These are phyloP conservation scores for Helicolenus hilgendorfi DNA, from an alignment of 2,797 vertebrate genomes.

Conservation along the genomic window DNA sequence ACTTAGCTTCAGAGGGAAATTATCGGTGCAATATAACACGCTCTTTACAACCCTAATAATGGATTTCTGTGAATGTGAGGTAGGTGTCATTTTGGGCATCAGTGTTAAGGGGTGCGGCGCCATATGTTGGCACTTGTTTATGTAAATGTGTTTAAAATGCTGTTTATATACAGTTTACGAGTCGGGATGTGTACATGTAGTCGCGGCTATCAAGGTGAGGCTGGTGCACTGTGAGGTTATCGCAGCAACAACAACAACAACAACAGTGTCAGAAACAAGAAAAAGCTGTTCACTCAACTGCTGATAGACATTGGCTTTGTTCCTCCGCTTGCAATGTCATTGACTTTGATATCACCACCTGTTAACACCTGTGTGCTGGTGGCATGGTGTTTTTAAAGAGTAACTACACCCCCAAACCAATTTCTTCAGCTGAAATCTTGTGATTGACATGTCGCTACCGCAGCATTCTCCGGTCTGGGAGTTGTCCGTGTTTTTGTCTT, in stretches of 20 bases:
- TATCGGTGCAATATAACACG: conserved; percentile 52
- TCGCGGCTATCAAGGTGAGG: not conserved
- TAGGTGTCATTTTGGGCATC: conserved; percentile 39
- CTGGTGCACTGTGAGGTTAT: not conserved
- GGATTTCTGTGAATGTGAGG: conserved; percentile 43
- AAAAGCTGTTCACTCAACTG: conserved; percentile 2
- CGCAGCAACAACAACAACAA: not conserved
- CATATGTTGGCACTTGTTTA: conserved; percentile 41
- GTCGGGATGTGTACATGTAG: not conserved
- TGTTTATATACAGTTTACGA: not conserved
- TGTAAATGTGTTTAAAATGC: conserved; percentile 33
- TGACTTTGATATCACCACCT: conserved; percentile 34
- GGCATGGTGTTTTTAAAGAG: not conserved
- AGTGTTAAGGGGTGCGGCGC: not conserved
- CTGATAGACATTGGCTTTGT: not conserved
- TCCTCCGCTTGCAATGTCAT: not conserved
- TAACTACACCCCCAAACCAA: no score
- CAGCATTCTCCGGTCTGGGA: no score
- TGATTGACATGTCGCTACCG: no score
- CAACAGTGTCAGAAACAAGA: not conserved
- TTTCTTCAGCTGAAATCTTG: no score
- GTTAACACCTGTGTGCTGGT: not conserved
- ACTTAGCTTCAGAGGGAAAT: conserved; percentile 63
- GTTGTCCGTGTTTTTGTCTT: no score
- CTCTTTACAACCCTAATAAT: conserved; percentile 64